phyloP scores from a whole-genome alignment of 1,140 invertebrate genomes.

The Zaprionus lachaisei region DNA sequence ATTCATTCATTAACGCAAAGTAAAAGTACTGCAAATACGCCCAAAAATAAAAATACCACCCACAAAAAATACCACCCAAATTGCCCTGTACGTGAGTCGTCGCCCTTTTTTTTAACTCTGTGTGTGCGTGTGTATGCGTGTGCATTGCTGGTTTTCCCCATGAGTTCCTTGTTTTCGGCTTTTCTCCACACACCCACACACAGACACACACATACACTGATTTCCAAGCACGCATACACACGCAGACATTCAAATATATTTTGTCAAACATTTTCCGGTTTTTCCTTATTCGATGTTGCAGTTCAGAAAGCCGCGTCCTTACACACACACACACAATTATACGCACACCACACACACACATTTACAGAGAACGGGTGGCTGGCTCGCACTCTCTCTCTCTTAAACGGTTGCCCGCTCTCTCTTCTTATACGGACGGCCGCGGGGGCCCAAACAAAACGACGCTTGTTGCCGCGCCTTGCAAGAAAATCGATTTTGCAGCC shows the following conservation, averaged over 20 bases:
- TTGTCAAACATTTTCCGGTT: conserved; percentile 78
- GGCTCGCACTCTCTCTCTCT: conserved; percentile 4
- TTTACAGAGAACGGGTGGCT: conserved; percentile 46
- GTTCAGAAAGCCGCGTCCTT: conserved; percentile 57
- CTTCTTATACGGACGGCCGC: conserved; percentile 15
- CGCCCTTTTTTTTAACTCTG: conserved; percentile 19
- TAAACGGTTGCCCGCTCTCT: conserved; percentile 11
- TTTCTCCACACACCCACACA: conserved; percentile 56
- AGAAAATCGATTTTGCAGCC: conserved; percentile 79
- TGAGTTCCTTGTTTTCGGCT: conserved; percentile 45
- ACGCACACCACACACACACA: conserved; percentile 31
- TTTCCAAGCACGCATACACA: conserved; percentile 13
- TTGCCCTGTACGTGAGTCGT: conserved; percentile 41
- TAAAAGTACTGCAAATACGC: conserved; percentile 27
- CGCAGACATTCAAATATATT: conserved; percentile 53
- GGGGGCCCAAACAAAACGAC: conserved; percentile 48
- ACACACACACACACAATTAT: conserved; percentile 34
- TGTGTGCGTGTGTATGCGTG: conserved; percentile 27
- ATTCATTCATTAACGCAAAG: conserved; percentile 56
- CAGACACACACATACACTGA: conserved; percentile 26
- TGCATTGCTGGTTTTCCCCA: conserved; percentile 49
- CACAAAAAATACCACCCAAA: conserved; percentile 51
- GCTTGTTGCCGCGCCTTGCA: conserved; percentile 80
- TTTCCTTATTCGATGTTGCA: conserved; percentile 78
- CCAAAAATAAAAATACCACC: conserved; percentile 51